A percentile compares a stretch with the other conserved stretches of the same genome.
Conservation (phyloP, 2,888 invertebrate species). For the Parthenolecanium corni region DNA sequence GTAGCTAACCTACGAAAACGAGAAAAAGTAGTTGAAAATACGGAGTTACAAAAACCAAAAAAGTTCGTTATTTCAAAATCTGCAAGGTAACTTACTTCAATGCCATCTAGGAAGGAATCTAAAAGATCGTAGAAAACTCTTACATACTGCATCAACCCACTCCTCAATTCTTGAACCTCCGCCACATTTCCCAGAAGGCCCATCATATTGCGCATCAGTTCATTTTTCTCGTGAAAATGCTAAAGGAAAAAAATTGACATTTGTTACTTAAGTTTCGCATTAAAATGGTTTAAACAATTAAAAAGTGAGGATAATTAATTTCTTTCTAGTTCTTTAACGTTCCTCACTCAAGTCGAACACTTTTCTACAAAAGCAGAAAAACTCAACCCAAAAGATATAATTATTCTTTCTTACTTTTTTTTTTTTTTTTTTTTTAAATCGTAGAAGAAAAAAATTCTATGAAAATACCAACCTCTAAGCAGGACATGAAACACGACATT, state of each 20-base stretch:
- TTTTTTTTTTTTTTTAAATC: too few relatives aligned
- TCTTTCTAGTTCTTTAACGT: too few relatives aligned
- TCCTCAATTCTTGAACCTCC: slow-evolving; percentile 72
- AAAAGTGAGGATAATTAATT: too few relatives aligned
- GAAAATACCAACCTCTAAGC: slow-evolving; percentile 56
- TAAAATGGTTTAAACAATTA: too few relatives aligned
- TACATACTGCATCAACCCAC: slow-evolving; percentile 77
- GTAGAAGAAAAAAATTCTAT: too few relatives aligned
- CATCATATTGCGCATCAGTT: slow-evolving; percentile 95
- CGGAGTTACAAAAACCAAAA: not conserved
- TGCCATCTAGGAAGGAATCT: slow-evolving; percentile 78
- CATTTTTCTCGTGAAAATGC: slow-evolving; percentile 79
- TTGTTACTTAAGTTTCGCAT: too few relatives aligned
- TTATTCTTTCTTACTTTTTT: too few relatives aligned
- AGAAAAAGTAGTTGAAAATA: not conserved
- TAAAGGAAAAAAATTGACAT: slow-evolving; percentile 40
- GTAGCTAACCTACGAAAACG: slow-evolving; percentile 60
- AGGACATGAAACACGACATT: slow-evolving; percentile 79
- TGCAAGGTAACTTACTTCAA: slow-evolving; percentile 56
- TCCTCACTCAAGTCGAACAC: not conserved
- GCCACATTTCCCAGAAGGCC: slow-evolving; percentile 92
- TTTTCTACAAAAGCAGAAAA: too few relatives aligned
- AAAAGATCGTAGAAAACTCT: slow-evolving; percentile 75
- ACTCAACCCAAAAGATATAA: too few relatives aligned
- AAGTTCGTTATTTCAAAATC: not conserved